Evolutionary conservation across 2,888 invertebrate genomes (phyloP).

Genomic region (Dione juno): DNA sequence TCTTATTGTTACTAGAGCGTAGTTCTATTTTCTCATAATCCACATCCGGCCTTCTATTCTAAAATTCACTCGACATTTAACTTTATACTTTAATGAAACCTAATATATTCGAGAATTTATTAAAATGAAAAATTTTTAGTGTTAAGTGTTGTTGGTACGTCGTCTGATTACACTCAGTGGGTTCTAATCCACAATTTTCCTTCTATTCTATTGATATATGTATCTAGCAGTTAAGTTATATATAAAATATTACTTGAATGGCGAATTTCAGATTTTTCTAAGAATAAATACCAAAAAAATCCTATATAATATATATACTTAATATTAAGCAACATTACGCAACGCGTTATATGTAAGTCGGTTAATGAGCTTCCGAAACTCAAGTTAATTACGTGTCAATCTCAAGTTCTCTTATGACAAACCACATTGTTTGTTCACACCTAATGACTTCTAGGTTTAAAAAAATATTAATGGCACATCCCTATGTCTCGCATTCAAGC

Average conservation of each 20-base stretch:
- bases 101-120: neutral
- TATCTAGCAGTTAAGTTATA: too few relatives aligned
- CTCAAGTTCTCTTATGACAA: constrained; percentile 4
- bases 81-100: neutral
- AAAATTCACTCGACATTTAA: neutral
- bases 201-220: too few relatives aligned
- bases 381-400: constrained; percentile 24
- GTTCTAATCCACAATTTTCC: too few relatives aligned
- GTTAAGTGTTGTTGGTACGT: too few relatives aligned
- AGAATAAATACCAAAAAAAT: neutral
- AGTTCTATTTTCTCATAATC: constrained; percentile 16
- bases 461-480: neutral
- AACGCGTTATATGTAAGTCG: constrained; percentile 13
- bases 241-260: too few relatives aligned
- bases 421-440: constrained; percentile 25
- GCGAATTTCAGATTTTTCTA: too few relatives aligned
- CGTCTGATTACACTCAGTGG: too few relatives aligned
- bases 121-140: too few relatives aligned
- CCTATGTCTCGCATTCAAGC: neutral
- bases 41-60: neutral
- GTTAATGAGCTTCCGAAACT: constrained; percentile 6
- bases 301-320: neutral
- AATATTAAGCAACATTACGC: neutral
- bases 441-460: neutral
- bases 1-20: constrained; percentile 17